Conservation (phyloP, 2,113 vertebrate genomes). For the Sturnus vulgaris region DNA sequence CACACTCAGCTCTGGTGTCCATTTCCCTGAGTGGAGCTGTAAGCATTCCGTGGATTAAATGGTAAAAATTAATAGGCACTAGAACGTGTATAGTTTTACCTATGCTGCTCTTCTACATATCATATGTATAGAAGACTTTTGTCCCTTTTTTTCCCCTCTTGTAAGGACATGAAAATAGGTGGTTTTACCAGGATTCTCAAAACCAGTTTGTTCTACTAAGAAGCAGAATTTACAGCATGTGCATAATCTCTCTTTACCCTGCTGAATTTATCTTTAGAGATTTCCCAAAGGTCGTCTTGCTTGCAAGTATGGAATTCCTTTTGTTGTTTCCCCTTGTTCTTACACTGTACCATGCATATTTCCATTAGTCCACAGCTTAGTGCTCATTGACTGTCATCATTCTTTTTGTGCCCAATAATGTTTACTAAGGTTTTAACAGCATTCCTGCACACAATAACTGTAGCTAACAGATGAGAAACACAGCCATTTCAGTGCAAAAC, state of each 20-base stretch:
- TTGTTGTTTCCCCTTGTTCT: not conserved
- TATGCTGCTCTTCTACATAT: not conserved
- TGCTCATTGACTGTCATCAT: not conserved
- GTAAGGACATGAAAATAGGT: not conserved
- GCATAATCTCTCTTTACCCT: not conserved
- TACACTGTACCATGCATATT: conserved; percentile 10
- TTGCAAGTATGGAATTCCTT: not conserved
- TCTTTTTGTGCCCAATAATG: conserved; percentile 42
- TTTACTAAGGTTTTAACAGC: conserved; percentile 52
- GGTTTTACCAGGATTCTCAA: not conserved
- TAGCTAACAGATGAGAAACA: conserved; percentile 25
- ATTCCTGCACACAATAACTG: conserved; percentile 1
- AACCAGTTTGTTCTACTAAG: not conserved
- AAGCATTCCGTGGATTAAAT: not conserved
- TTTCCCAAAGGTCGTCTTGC: not conserved
- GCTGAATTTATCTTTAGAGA: not conserved
- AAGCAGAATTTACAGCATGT: not conserved
- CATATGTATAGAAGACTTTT: not conserved
- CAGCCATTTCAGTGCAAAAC: not conserved
- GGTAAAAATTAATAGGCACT: not conserved
- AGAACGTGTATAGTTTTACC: not conserved
- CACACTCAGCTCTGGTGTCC: not conserved
- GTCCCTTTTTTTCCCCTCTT: not conserved
- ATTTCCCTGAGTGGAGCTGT: not conserved
- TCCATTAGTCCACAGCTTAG: conserved; percentile 46